These are phyloP conservation scores for Triplophysa rosa DNA, from an alignment of 2,113 vertebrate species.

Conservation along the genomic window DNA sequence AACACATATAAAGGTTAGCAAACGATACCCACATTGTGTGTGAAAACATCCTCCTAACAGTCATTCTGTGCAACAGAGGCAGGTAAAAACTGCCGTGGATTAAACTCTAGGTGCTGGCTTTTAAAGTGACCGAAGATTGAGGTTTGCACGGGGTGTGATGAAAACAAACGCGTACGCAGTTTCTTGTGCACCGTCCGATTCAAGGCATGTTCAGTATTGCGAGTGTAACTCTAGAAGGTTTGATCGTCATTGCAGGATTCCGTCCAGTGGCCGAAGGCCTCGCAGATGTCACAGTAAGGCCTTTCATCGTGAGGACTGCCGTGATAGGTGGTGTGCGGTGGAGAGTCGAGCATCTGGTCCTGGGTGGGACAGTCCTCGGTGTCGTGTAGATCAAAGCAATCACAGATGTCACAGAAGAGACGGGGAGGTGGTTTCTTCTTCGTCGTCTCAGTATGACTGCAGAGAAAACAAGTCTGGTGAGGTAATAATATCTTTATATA, in stretches of 20 bases:
- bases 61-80: slow-evolving; percentile 20
- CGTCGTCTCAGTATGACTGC: slow-evolving; percentile 67
- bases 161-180: slow-evolving; percentile 18
- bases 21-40: too few species aligned
- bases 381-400: slow-evolving; percentile 96
- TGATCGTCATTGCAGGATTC: slow-evolving; percentile 92
- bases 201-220: slow-evolving; percentile 46
- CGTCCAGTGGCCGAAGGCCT: slow-evolving; percentile 94
- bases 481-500: background rate
- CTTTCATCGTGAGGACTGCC: slow-evolving; percentile 88
- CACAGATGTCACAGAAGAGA: slow-evolving; percentile 97
- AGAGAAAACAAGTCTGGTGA: background rate
- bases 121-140: slow-evolving; percentile 30
- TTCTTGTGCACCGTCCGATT: slow-evolving; percentile 40
- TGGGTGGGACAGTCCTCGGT: slow-evolving; percentile 97
- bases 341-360: slow-evolving; percentile 85
- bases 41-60: background rate
- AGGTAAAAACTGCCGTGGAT: background rate
- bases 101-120: slow-evolving; percentile 7
- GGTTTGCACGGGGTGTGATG: background rate
- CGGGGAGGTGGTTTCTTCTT: slow-evolving; percentile 89
- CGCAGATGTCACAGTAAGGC: slow-evolving; percentile 94
- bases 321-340: slow-evolving; percentile 88
- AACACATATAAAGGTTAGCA: too few species aligned
- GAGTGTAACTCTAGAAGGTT: slow-evolving; percentile 81